phyloP scores from a whole-genome alignment of 2,113 vertebrate species.

The Xenus cinereus region DNA sequence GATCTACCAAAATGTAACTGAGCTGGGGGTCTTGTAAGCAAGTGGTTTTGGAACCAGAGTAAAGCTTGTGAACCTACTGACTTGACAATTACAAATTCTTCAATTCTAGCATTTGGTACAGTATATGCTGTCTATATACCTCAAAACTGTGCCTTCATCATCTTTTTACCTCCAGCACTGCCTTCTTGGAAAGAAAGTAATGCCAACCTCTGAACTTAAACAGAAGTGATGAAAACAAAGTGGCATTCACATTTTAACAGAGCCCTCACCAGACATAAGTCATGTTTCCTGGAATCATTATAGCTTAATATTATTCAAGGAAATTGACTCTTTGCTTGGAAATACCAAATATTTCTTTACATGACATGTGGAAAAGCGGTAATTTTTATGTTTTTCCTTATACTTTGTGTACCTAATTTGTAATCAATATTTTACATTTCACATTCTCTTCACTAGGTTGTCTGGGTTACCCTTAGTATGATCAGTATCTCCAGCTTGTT shows the following conservation, averaged over 20 bases:
- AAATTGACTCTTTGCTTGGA: not conserved
- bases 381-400: not conserved
- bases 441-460: not conserved
- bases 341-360: not conserved
- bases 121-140: not conserved
- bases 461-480: not conserved
- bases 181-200: not conserved
- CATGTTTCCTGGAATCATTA: not conserved
- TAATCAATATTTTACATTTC: not conserved
- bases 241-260: not conserved
- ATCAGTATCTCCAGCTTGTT: not conserved
- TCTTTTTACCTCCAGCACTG: not conserved
- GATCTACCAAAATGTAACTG: not conserved
- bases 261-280: not conserved
- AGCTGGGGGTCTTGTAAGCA: not conserved
- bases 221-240: not conserved
- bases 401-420: not conserved
- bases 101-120: not conserved
- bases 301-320: not conserved
- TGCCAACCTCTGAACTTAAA: not conserved
- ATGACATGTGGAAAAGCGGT: not conserved
- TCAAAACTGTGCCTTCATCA: not conserved
- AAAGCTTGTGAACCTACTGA: not conserved
- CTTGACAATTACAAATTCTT: not conserved
- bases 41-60: not conserved